Percentiles rank a stretch among this genome's conserved stretches.
Conservation (phyloP, 2,888 invertebrate species). For the Epinotia brunnichana region DNA sequence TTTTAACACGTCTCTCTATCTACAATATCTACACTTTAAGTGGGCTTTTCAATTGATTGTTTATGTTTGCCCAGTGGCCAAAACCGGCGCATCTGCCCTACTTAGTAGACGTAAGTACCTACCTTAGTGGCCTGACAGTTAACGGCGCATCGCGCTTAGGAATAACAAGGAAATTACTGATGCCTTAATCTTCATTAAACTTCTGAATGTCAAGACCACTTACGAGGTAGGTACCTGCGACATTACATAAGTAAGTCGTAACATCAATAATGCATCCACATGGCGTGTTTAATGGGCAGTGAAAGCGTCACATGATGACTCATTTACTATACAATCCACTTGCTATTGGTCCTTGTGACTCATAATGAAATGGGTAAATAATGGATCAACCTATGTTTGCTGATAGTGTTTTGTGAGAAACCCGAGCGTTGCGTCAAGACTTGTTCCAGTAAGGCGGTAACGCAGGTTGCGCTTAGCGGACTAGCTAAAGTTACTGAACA, state of each 20-base stretch:
- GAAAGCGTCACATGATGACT: constrained; percentile 56
- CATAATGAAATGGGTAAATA: constrained; percentile 36
- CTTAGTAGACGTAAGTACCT: too few relatives aligned
- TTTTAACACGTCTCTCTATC: too few relatives aligned
- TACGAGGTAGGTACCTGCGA: not conserved
- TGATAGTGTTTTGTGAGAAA: constrained; percentile 44
- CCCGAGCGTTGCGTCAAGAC: constrained; percentile 42
- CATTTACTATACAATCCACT: constrained; percentile 49
- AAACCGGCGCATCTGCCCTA: too few relatives aligned
- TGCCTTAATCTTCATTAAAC: constrained; percentile 5
- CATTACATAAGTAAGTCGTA: constrained; percentile 26
- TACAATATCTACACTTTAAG: too few relatives aligned
- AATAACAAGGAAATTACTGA: too few relatives aligned
- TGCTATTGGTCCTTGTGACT: constrained; percentile 40
- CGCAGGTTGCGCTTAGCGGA: not conserved
- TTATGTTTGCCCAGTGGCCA: too few relatives aligned
- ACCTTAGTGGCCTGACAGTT: too few relatives aligned
- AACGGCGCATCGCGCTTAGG: too few relatives aligned
- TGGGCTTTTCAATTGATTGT: too few relatives aligned
- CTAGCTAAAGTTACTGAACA: not conserved
- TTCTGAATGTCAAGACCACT: constrained; percentile 49
- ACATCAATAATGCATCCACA: constrained; percentile 35
- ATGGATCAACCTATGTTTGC: constrained; percentile 45
- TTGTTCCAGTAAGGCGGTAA: constrained; percentile 12
- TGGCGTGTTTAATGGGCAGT: constrained; percentile 50